A percentile compares a stretch with the other conserved stretches of the same genome.
phyloP scores from a whole-genome alignment of 2,113 vertebrate species.

The Pseudorectes ferrugineus region DNA sequence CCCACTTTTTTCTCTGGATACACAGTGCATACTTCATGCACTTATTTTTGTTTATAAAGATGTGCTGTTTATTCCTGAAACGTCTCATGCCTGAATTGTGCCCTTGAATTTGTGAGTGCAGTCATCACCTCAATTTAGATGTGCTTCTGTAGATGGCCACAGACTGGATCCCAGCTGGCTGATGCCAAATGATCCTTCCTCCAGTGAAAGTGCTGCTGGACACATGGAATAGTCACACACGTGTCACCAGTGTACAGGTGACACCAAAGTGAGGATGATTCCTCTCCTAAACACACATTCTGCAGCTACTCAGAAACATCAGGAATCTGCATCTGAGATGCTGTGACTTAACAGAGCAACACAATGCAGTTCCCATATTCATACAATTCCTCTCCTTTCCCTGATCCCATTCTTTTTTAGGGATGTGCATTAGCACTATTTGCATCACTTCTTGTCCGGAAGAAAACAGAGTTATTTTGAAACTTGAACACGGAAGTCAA shows the following conservation, averaged over 20 bases:
- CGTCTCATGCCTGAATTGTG: background rate
- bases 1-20: background rate
- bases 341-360: background rate
- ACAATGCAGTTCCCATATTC: background rate
- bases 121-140: background rate
- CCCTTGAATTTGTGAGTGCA: background rate
- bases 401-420: background rate
- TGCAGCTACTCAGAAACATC: background rate
- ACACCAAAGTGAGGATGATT: background rate
- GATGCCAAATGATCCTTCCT: background rate
- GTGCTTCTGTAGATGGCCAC: background rate
- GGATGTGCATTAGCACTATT: background rate
- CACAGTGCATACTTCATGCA: background rate
- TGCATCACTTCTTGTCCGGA: background rate
- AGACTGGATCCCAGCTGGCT: background rate
- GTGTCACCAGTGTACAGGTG: background rate
- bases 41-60: background rate
- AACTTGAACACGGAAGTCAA: background rate
- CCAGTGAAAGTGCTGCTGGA: background rate
- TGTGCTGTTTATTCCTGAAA: background rate
- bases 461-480: slow-evolving; percentile 47
- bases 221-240: background rate
- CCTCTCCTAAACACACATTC: background rate
- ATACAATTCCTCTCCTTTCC: background rate
- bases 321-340: background rate